These are phyloP conservation scores for Anableps anableps DNA, from an alignment of 2,797 vertebrate species.

Conservation along the genomic window DNA sequence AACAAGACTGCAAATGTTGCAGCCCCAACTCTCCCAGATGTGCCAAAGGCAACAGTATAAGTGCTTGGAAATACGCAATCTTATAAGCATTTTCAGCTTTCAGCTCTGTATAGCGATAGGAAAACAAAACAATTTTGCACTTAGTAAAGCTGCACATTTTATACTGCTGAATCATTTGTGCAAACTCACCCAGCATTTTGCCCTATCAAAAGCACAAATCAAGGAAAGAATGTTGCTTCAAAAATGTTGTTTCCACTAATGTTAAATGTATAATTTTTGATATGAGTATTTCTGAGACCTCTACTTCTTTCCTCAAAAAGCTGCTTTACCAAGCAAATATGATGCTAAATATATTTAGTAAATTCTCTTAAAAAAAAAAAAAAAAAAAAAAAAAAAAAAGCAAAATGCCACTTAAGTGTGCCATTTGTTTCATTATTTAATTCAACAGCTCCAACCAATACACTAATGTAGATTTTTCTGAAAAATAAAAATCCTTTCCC, in stretches of 20 bases:
- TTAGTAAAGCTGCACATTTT: background rate
- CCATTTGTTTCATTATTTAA: background rate
- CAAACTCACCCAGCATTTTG: conserved; percentile 13
- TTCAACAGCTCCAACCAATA: background rate
- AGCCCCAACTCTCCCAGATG: conserved; percentile 9
- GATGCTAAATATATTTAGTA: background rate
- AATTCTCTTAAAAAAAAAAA: background rate
- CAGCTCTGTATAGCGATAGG: background rate
- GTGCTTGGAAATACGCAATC: conserved; percentile 4
- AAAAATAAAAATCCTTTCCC: background rate
- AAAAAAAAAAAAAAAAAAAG: background rate
- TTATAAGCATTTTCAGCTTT: background rate
- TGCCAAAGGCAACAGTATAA: background rate
- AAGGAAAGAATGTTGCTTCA: background rate
- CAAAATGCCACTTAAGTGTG: background rate
- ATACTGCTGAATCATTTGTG: conserved; percentile 33
- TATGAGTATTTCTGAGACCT: background rate
- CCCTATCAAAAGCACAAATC: background rate
- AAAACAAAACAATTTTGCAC: background rate
- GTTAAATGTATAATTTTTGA: background rate
- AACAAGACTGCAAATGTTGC: background rate
- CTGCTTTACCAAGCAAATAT: background rate
- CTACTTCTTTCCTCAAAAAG: background rate
- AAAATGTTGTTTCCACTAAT: background rate
- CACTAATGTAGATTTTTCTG: background rate